Base-by-base conservation (phyloP, 2,888 invertebrate species). In the Melitaea athalia region DNA sequence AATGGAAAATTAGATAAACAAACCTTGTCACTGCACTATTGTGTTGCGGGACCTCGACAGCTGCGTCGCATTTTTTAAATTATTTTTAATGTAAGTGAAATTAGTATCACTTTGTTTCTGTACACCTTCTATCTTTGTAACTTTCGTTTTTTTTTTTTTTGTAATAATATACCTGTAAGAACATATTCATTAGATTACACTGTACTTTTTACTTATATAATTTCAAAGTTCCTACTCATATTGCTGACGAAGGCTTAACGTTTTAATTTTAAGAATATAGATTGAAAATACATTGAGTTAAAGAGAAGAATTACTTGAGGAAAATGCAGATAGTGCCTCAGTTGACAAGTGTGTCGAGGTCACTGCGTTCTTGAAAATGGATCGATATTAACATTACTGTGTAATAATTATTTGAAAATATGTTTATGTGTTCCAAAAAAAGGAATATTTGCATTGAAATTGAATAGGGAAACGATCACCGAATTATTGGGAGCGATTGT, bases 331-430 rank as follows among this genome's bases (percentile, higher is more conserved):
- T 75, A 72, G 67, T 73, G 72, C 76, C 76, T 75, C 75, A 76
- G 74, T 75, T 77, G 74, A 79, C 71, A 80, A 81, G 77, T 77
- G 80, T 81, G 82, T 80, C 84, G 80, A 85, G 82, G 84, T 75
- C 79, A 67, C 69, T 71, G 71, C 73, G 77, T 77, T 79, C 79
- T 82, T 79, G 77, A 80, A 81, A 81, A 77, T 72, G 71, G 74
- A 80, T 82, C 79, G 77, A 80, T 80, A 71, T 74, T 73, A 75
- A 74, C 74, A 68, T 62, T 63, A 52, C 70, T 66, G 65, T 71
- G 60, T 63, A 63, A 70, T 68, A 63, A 61, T 68, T 64, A 68
- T 55, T 55, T 31, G 33, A 55, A 55, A 55, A 14, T 55, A 55
- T 3, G 24, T 24, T 24, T 24, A 24, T 24, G 24, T 24, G 24